Percentiles rank a stretch among this genome's conserved stretches.
Conservation (phyloP, 1,140 invertebrate species). For the Heliconius nattereri region DNA sequence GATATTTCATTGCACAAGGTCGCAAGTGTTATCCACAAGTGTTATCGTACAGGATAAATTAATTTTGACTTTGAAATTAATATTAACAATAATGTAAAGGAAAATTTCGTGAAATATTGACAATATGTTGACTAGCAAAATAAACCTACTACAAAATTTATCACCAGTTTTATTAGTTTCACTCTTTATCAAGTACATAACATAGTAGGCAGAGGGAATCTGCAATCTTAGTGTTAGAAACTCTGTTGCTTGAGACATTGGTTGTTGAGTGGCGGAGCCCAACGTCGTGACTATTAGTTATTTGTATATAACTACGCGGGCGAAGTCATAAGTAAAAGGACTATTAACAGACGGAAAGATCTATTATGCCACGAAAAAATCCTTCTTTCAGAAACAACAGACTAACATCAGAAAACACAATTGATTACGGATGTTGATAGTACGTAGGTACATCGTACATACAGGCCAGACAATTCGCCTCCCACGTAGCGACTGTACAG, state of each 20-base stretch:
- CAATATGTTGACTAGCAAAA: not conserved
- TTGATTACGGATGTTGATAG: not conserved
- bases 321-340: too few species aligned
- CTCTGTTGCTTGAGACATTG: too few species aligned
- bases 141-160: too few species aligned
- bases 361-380: not conserved
- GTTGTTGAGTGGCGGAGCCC: too few species aligned
- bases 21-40: not conserved
- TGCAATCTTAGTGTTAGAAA: too few species aligned
- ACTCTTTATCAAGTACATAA: too few species aligned
- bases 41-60: constrained; percentile 1
- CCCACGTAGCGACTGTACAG: constrained; percentile 11
- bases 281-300: too few species aligned
- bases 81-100: not conserved
- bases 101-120: not conserved
- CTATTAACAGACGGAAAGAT: too few species aligned
- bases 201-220: too few species aligned
- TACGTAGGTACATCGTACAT: not conserved
- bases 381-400: not conserved
- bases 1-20: not conserved
- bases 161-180: too few species aligned
- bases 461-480: constrained; percentile 14
- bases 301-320: too few species aligned
- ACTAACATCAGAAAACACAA: not conserved
- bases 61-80: not conserved